Conservation (phyloP, 2,888 invertebrate genomes). For the Subacronicta megacephala region DNA sequence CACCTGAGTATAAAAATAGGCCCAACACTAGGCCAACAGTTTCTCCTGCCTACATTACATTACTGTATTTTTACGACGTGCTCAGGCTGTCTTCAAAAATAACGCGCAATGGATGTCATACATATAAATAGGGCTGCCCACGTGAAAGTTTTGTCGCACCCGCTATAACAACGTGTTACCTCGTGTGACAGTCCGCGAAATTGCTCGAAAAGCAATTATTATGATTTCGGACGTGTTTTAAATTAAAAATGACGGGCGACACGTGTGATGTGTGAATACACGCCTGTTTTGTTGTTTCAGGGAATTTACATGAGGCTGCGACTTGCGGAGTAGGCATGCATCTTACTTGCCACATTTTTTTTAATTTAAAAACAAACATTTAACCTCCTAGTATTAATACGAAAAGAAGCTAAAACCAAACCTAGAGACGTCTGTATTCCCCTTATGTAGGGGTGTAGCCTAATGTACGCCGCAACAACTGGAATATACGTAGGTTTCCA, state of each 20-base stretch:
- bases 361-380: no score
- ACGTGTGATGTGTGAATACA: conserved; percentile 58
- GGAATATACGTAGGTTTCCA: no score
- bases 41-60: conserved; percentile 37
- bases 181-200: conserved; percentile 78
- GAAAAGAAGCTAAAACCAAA: no score
- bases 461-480: no score
- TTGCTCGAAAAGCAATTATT: conserved; percentile 81
- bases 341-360: no score
- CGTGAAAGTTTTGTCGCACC: conserved; percentile 51
- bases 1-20: conserved; percentile 52
- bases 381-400: no score
- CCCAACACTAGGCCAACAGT: conserved; percentile 10
- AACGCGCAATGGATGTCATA: conserved; percentile 39
- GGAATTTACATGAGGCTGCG: conserved; percentile 23
- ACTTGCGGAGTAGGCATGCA: no score
- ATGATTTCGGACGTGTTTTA: conserved; percentile 61
- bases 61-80: conserved; percentile 1
- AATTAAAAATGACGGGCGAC: conserved; percentile 60
- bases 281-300: conserved; percentile 50
- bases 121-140: conserved; percentile 59
- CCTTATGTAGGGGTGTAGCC: no score
- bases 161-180: conserved; percentile 69
- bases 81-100: background rate
- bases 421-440: no score